A percentile compares a stretch with the other conserved stretches of the same genome.
Conservation (phyloP, 1,140 invertebrate genomes). For the Drosophila kohkoa region DNA sequence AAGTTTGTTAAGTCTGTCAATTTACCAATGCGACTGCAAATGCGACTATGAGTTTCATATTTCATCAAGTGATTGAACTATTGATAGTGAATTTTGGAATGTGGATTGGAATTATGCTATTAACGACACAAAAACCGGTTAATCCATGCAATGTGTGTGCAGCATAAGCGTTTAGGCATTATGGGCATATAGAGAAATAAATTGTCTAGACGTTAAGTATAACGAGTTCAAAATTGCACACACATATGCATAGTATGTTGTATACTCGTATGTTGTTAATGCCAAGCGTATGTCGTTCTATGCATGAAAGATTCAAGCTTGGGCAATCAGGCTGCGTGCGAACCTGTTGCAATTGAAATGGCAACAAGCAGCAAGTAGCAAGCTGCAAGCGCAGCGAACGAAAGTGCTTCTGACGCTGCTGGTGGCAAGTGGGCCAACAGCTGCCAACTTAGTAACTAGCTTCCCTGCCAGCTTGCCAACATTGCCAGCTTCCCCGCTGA, state of each 20-base stretch:
- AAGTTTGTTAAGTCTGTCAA: background rate
- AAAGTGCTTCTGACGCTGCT: constrained; percentile 44
- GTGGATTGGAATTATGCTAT: constrained; percentile 19
- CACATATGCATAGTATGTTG: background rate
- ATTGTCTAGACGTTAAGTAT: constrained; percentile 29
- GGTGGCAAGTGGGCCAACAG: constrained; percentile 46
- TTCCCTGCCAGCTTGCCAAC: constrained; percentile 18
- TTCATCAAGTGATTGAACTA: constrained; percentile 9
- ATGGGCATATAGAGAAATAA: constrained; percentile 24
- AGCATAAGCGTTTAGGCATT: constrained; percentile 19
- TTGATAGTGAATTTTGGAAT: constrained; percentile 23
- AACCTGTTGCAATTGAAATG: constrained; percentile 43
- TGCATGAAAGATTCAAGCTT: constrained; percentile 44
- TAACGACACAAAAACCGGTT: constrained; percentile 26
- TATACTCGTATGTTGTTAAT: background rate
- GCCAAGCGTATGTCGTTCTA: constrained; percentile 23
- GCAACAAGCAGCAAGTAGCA: constrained; percentile 20
- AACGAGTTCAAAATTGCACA: constrained; percentile 18
- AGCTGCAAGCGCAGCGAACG: constrained; percentile 25
- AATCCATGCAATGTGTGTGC: background rate
- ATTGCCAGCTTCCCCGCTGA: background rate
- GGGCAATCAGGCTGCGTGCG: constrained; percentile 43
- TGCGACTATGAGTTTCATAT: background rate
- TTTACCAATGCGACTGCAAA: too few relatives aligned
- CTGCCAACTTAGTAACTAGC: constrained; percentile 13